Percentiles rank a stretch among this genome's conserved stretches.
These are phyloP conservation scores for Olivierus martensii DNA, from an alignment of 1,140 invertebrate genomes.

Conservation along the genomic window DNA sequence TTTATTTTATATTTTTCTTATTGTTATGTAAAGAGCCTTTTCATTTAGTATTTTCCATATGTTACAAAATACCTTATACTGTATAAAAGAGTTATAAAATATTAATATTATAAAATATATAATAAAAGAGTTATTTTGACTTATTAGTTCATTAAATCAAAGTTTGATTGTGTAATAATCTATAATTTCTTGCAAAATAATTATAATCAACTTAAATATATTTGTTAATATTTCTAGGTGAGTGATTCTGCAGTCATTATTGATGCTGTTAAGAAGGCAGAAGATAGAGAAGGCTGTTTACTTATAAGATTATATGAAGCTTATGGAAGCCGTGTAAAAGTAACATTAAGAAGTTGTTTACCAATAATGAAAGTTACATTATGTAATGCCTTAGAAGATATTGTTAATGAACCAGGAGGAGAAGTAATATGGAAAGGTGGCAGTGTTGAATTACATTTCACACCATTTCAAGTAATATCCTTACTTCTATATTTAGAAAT, in stretches of 20 bases:
- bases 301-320: conserved; percentile 15
- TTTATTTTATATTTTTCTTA: no score
- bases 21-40: no score
- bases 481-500: conserved; percentile 16
- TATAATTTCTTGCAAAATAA: no score
- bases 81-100: no score
- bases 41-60: no score
- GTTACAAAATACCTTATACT: no score
- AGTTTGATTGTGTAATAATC: no score
- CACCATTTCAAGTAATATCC: conserved; percentile 16
- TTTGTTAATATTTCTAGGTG: conserved; percentile 9
- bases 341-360: conserved; percentile 10
- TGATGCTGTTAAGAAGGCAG: conserved; percentile 17
- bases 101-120: no score
- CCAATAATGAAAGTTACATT: conserved; percentile 15
- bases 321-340: conserved; percentile 14
- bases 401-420: conserved; percentile 1
- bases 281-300: conserved; percentile 15
- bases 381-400: conserved; percentile 16
- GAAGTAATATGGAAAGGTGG: conserved; percentile 15
- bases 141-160: no score
- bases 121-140: no score
- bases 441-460: conserved; percentile 12
- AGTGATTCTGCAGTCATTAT: conserved; percentile 15
- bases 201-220: no score